A percentile compares a stretch with the other conserved stretches of the same genome.
Evolutionary conservation across 2,888 invertebrate genomes (phyloP).

Genomic region (Mythimna loreyi): DNA sequence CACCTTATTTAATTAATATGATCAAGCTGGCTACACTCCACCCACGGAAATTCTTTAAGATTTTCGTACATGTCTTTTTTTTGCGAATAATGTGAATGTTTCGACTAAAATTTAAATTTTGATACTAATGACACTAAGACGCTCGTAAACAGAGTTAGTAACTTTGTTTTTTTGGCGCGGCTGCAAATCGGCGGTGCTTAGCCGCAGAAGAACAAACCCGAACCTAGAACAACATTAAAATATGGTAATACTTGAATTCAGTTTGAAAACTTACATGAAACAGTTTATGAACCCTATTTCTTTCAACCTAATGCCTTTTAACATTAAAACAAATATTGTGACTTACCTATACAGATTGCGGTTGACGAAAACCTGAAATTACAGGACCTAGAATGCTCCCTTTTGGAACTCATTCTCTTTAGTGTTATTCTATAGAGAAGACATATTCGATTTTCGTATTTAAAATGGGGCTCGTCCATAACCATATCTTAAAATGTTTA

Average conservation of each 20-base stretch:
- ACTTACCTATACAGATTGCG: neutral
- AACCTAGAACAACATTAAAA: neutral
- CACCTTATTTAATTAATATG: slow-evolving; percentile 8
- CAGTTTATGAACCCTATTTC: neutral
- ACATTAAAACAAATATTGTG: neutral
- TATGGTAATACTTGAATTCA: too few species aligned
- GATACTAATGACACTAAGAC: neutral
- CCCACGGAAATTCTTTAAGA: slow-evolving; percentile 8
- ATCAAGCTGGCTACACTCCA: neutral
- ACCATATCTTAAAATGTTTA: neutral
- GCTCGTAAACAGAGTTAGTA: neutral
- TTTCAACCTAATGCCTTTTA: neutral
- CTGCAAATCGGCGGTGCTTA: neutral
- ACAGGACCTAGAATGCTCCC: slow-evolving; percentile 7
- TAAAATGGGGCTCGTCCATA: neutral
- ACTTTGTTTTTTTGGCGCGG: neutral
- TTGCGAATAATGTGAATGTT: too few species aligned
- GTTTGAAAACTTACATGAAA: neutral
- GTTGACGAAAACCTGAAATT: neutral
- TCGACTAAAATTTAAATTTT: neutral
- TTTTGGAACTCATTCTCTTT: slow-evolving; percentile 6
- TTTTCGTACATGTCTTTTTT: neutral
- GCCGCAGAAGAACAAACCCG: neutral
- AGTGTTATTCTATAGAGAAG: neutral
- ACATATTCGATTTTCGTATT: neutral